Conservation (phyloP, 2,888 invertebrate genomes). For the Pachycephus smyrnensis region DNA sequence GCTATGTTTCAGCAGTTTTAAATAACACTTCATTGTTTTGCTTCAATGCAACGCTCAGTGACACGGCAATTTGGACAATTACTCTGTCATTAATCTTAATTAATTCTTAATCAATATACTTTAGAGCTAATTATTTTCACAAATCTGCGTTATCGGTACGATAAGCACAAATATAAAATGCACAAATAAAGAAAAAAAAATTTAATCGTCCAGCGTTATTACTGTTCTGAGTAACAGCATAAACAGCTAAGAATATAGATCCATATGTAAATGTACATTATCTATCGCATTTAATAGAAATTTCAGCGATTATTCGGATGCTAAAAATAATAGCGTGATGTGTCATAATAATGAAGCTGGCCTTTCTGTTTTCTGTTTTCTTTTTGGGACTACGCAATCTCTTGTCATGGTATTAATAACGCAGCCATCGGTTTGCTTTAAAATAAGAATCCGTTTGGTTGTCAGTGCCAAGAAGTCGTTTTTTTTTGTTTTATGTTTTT, state of each 20-base stretch:
- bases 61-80: neutral
- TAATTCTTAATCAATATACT: neutral
- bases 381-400: neutral
- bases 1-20: neutral
- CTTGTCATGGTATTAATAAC: neutral
- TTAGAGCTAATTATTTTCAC: neutral
- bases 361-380: neutral
- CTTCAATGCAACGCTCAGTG: neutral
- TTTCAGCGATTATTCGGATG: neutral
- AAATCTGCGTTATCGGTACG: neutral
- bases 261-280: too few species aligned
- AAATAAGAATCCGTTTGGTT: neutral
- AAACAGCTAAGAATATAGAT: neutral
- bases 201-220: neutral
- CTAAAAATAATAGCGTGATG: neutral
- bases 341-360: neutral
- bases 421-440: neutral
- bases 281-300: neutral
- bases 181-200: neutral
- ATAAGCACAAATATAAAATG: neutral
- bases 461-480: neutral
- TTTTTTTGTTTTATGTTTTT: neutral
- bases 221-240: neutral
- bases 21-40: neutral
- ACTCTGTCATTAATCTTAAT: neutral